These are phyloP conservation scores for Phalloptychus januarius DNA, from an alignment of 2,797 vertebrate species.

Conservation along the genomic window DNA sequence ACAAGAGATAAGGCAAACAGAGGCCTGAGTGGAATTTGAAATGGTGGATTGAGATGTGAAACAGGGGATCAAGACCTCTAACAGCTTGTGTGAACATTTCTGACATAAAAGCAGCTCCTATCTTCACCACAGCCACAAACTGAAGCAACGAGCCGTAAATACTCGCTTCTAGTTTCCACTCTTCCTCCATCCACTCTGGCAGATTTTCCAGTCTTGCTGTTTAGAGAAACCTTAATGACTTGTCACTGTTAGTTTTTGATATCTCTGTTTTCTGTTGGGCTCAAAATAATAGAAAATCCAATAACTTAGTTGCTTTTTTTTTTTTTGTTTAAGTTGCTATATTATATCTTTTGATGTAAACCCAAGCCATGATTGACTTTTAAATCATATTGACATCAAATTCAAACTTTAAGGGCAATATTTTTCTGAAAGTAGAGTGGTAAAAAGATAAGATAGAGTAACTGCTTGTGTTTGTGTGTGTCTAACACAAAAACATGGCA, in stretches of 20 bases:
- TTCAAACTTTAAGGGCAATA: neutral
- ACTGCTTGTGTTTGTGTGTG: constrained; percentile 1
- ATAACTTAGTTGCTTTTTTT: neutral
- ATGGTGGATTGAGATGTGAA: constrained; percentile 35
- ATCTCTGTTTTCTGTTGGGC: neutral
- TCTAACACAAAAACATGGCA: constrained; percentile 19
- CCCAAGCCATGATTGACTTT: neutral
- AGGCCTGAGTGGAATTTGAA: constrained; percentile 37
- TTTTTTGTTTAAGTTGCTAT: neutral
- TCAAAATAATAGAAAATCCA: neutral
- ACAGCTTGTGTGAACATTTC: neutral
- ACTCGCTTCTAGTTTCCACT: neutral
- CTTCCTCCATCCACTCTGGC: neutral
- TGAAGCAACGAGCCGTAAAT: neutral
- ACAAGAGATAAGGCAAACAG: constrained; percentile 28
- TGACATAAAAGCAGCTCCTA: neutral
- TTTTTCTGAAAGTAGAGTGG: neutral
- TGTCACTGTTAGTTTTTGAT: neutral
- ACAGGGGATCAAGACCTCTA: constrained; percentile 19
- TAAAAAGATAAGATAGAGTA: neutral
- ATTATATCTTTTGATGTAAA: neutral
- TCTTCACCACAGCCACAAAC: neutral
- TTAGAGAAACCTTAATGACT: neutral
- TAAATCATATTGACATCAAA: neutral
- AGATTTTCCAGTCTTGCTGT: neutral